Conservation (phyloP, 2,113 vertebrate species). For the Sylvia atricapilla region DNA sequence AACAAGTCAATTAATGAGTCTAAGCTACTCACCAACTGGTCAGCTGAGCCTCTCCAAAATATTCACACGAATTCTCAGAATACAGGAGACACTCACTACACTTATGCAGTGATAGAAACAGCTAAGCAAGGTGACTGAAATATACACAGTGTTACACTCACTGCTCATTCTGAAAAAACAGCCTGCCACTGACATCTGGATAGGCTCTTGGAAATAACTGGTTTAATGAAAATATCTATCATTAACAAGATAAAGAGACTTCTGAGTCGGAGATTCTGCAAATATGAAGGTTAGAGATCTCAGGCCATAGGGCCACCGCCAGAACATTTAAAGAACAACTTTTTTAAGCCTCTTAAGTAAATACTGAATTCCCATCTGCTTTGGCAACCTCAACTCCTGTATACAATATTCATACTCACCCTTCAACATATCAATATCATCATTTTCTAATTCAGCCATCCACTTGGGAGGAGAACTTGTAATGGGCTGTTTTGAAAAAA, state of each 20-base stretch:
- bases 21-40: background rate
- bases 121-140: background rate
- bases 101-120: fast-evolving
- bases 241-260: background rate
- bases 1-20: background rate
- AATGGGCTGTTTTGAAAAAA: constrained; percentile 80
- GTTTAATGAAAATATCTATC: background rate
- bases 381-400: background rate
- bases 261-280: background rate
- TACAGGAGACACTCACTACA: background rate
- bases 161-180: background rate
- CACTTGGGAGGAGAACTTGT: constrained; percentile 94
- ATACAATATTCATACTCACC: constrained; percentile 71
- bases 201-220: background rate
- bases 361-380: background rate
- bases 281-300: background rate
- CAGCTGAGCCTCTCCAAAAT: background rate
- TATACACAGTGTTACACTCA: fast-evolving
- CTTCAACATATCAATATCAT: constrained; percentile 98
- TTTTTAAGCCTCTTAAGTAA: background rate
- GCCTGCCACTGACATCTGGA: background rate
- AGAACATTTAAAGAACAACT: background rate
- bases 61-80: background rate
- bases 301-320: background rate
- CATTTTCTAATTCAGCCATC: constrained; percentile 97